Percentiles rank a stretch among this genome's conserved stretches.
These are phyloP conservation scores for Xenopus petersii DNA, from an alignment of 2,797 vertebrate genomes.

Conservation along the genomic window DNA sequence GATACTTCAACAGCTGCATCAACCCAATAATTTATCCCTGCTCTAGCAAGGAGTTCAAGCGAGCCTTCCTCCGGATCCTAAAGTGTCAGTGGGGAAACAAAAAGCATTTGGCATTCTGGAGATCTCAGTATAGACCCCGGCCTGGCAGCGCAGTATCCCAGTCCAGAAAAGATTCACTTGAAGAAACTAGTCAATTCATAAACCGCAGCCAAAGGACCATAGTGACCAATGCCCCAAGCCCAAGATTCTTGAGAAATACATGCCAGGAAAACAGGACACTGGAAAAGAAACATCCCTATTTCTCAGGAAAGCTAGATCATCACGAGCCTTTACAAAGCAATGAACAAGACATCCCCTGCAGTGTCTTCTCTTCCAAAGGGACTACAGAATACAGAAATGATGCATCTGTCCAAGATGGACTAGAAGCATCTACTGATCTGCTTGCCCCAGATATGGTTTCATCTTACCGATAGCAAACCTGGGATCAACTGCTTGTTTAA, in stretches of 20 bases:
- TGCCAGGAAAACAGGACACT: conserved; percentile 68
- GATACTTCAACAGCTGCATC: conserved; percentile 97
- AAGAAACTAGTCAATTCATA: conserved; percentile 78
- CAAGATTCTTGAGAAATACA: conserved; percentile 74
- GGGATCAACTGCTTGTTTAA: not conserved
- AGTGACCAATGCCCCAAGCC: conserved; percentile 80
- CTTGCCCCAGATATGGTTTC: not conserved
- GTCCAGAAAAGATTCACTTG: conserved; percentile 78
- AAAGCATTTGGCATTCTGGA: conserved; percentile 68
- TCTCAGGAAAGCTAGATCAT: conserved; percentile 38
- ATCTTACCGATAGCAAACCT: not conserved
- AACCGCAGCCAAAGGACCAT: conserved; percentile 87
- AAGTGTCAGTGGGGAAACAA: conserved; percentile 83
- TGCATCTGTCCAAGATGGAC: not conserved
- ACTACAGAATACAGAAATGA: conserved; percentile 56
- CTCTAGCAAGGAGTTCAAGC: conserved; percentile 95
- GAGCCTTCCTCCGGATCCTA: conserved; percentile 91
- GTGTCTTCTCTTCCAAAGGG: conserved; percentile 62
- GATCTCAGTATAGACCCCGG: conserved; percentile 86
- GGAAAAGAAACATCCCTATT: conserved; percentile 68
- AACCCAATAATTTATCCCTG: conserved; percentile 98
- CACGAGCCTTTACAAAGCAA: conserved; percentile 34
- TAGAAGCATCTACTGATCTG: not conserved
- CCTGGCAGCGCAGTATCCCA: conserved; percentile 76
- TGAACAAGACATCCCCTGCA: conserved; percentile 32